A percentile compares a stretch with the other conserved stretches of the same genome.
Conservation (phyloP, 2,797 vertebrate species). For the Mus minutoides region DNA sequence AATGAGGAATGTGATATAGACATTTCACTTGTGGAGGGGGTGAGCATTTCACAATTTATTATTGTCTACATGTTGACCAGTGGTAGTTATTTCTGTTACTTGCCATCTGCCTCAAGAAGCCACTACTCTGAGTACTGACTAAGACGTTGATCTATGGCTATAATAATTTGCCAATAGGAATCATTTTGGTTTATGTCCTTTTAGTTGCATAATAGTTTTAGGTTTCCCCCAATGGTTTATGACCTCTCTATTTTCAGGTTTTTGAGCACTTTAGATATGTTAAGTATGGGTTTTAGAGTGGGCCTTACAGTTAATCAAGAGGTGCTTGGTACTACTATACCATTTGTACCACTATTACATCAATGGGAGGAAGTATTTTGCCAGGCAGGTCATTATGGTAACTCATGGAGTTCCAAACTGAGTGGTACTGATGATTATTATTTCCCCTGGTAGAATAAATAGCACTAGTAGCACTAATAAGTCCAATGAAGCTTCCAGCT, state of each 20-base stretch:
- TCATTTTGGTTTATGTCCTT: background rate
- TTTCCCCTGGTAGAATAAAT: background rate
- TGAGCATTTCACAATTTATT: background rate
- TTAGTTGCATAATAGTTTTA: background rate
- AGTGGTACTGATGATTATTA: background rate
- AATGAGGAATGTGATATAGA: background rate
- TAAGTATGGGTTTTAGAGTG: background rate
- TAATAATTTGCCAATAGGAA: too few species aligned
- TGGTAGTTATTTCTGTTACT: background rate
- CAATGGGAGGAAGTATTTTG: accelerated
- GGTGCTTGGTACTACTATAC: background rate
- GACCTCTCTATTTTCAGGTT: background rate
- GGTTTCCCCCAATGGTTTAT: background rate
- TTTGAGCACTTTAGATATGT: background rate
- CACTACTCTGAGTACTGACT: too few species aligned
- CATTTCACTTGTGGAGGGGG: background rate
- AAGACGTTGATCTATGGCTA: background rate
- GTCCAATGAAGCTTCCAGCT: background rate
- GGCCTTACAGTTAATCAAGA: background rate
- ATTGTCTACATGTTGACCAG: background rate
- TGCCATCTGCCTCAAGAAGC: background rate
- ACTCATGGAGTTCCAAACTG: too few species aligned
- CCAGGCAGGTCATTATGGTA: background rate
- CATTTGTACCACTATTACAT: background rate
- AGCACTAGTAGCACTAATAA: background rate